A percentile compares a stretch with the other conserved stretches of the same genome.
Conservation (phyloP, 2,888 invertebrate genomes). For the Nysson spinosus region DNA sequence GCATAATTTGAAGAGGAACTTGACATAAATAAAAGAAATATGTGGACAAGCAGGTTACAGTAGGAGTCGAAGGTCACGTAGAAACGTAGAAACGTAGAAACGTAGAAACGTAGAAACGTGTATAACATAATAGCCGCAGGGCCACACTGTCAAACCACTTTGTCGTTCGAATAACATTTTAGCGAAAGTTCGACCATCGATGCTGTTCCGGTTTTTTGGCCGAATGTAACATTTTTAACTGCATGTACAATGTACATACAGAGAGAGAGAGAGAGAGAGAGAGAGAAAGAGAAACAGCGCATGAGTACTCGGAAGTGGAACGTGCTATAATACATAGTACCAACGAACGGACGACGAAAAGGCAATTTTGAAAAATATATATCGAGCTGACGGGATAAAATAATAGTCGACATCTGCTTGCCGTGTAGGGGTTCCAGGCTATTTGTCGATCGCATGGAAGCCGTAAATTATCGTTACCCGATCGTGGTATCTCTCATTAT, state of each 20-base stretch:
- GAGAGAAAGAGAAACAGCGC: too few species aligned
- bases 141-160: slow-evolving; percentile 27
- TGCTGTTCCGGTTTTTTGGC: background rate
- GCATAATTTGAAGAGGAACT: too few species aligned
- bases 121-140: slow-evolving; percentile 38
- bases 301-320: too few species aligned
- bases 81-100: slow-evolving; percentile 39
- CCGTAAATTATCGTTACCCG: slow-evolving; percentile 1
- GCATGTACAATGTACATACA: background rate
- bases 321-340: too few species aligned
- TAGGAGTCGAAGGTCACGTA: slow-evolving; percentile 16
- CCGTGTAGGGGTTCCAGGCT: background rate
- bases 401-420: slow-evolving; percentile 12
- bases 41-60: slow-evolving; percentile 12
- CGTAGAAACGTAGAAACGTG: slow-evolving; percentile 38
- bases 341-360: background rate
- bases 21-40: background rate
- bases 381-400: background rate
- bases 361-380: slow-evolving; percentile 14
- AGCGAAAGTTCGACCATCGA: slow-evolving; percentile 22
- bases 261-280: background rate
- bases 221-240: background rate
- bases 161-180: slow-evolving; percentile 47
- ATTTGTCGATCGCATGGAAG: slow-evolving; percentile 3
- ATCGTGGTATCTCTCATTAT: background rate